Percentiles rank a stretch among this genome's conserved stretches.
Conservation (phyloP, 1,140 invertebrate genomes). For the Bacillus rossius region DNA sequence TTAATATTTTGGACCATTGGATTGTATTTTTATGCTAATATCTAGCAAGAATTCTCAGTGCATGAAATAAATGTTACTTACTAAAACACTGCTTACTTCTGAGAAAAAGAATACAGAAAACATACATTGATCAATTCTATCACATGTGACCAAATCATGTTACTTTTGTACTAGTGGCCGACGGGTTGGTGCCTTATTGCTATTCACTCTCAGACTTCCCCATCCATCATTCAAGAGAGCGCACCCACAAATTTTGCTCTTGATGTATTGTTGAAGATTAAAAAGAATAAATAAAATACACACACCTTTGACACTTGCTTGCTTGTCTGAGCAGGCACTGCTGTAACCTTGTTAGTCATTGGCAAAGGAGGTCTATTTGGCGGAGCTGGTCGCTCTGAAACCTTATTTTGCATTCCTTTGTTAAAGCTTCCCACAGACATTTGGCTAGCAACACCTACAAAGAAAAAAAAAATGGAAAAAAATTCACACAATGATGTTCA, state of each 20-base stretch:
- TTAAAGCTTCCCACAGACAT: not conserved
- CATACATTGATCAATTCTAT: not conserved
- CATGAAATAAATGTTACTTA: too few relatives aligned
- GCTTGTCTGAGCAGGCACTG: constrained; percentile 3
- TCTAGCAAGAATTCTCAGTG: too few relatives aligned
- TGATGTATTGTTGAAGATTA: too few relatives aligned
- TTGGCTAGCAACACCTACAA: not conserved
- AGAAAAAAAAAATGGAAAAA: not conserved
- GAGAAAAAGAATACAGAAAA: not conserved
- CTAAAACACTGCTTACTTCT: too few relatives aligned
- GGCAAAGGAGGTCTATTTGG: constrained; percentile 6
- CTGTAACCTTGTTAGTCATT: not conserved
- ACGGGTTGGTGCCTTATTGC: too few relatives aligned
- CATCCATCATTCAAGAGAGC: too few relatives aligned
- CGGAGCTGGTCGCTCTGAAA: constrained; percentile 31
- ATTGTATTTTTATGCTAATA: too few relatives aligned
- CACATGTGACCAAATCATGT: too few relatives aligned
- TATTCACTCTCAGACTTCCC: not conserved
- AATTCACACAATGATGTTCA: not conserved
- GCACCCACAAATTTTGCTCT: too few relatives aligned
- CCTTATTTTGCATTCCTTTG: not conserved
- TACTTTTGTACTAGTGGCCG: too few relatives aligned
- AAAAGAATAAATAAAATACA: not conserved
- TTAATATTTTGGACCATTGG: too few relatives aligned
- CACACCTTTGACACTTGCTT: constrained; percentile 11